Conservation (phyloP, 2,113 vertebrate species). For the Penelope pileata region DNA sequence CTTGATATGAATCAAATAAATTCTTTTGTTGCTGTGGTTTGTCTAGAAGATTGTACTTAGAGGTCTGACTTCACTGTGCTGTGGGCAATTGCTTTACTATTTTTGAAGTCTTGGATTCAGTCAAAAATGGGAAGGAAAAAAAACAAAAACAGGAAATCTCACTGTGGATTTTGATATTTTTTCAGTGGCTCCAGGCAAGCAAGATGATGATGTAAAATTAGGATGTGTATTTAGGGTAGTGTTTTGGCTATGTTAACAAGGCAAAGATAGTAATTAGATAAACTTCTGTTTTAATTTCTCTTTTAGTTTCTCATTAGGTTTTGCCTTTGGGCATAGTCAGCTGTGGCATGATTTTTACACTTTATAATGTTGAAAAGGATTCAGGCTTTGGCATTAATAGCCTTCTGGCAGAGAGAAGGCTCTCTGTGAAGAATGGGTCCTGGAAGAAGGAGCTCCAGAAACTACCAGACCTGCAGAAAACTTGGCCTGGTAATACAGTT, state of each 20-base stretch:
- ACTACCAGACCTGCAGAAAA: neutral
- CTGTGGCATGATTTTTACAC: neutral
- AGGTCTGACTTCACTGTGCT: neutral
- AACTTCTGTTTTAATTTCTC: conserved; percentile 10
- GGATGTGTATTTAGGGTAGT: neutral
- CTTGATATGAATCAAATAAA: neutral
- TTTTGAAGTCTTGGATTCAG: neutral
- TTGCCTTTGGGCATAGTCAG: conserved; percentile 10
- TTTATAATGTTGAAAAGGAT: neutral
- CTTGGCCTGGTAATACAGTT: neutral
- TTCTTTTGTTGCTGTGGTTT: neutral
- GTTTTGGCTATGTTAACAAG: conserved; percentile 18
- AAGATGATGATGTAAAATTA: neutral
- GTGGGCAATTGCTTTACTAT: neutral
- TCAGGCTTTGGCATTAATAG: neutral
- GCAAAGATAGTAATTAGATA: conserved; percentile 8
- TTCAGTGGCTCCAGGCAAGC: neutral
- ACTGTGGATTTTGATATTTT: neutral
- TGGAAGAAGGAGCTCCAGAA: neutral
- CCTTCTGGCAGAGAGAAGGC: neutral
- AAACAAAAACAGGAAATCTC: neutral
- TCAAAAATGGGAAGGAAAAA: neutral
- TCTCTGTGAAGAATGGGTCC: neutral
- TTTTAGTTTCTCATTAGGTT: conserved; percentile 41
- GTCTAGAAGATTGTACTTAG: neutral